Base-by-base conservation (phyloP, 2,113 vertebrate genomes). In the Gadus chalcogrammus region DNA sequence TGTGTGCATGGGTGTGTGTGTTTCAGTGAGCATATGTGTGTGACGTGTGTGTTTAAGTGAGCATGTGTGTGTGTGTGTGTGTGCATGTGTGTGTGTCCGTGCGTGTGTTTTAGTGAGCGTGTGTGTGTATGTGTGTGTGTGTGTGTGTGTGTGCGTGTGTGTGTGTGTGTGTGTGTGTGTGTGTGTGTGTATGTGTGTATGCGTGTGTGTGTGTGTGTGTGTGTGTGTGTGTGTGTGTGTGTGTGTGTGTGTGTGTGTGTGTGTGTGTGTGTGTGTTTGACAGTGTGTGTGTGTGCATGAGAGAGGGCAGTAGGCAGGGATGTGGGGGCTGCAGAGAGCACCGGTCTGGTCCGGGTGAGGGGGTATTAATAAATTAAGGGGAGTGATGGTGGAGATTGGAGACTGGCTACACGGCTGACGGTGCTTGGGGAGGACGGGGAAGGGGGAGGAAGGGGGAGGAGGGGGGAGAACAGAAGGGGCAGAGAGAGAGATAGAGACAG, bases 341-440 rank as follows among this genome's bases (percentile, higher is more conserved):
- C 79, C 62, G 58, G 72, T 75, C 82, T 82, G 31, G 31, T 35
- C 31, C 6, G 12, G 42, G 42, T 77, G 75, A 85, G 80, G 82
- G 87, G 82, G 85, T 89, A 88, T 86, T 87, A 89, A 90, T 90
- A 89, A 91, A 89, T 88, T 85, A 90, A 88, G 80, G 85, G 84
- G 82, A 84, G 88, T 85, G 89, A 90, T 87, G 86, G 85, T 83
- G 85, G 81, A 88, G 80, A 79, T 82, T 84, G 56, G 85, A 88
- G 80, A 79, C 84, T 84, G 56, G 85, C 83, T 84, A 79, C 61
- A 75, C 79, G 84, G 84, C 80, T 84, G 82, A 88, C 81, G 82
- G 86, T 76, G 72, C 79, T 75, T 76, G 75, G 76, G 84, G 79
- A 69, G 35, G 80, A 75, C 70, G 58, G 59, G 76, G n/a, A n/a